phyloP scores from a whole-genome alignment of 2,113 vertebrate genomes.

The Chaenocephalus aceratus region DNA sequence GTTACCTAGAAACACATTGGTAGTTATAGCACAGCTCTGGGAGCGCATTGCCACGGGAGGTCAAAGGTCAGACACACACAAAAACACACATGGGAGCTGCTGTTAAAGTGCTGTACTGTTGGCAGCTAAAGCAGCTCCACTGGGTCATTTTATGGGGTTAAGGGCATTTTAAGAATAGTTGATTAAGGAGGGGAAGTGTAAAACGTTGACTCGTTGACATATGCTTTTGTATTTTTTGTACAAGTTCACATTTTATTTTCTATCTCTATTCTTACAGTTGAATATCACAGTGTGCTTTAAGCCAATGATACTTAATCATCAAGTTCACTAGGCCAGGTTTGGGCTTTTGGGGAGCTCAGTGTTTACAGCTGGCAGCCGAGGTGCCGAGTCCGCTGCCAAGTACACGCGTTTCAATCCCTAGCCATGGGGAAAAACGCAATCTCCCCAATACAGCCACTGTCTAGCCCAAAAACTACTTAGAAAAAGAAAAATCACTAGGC shows the following conservation, averaged over 20 bases:
- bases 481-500: too few relatives aligned
- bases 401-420: too few relatives aligned
- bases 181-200: neutral
- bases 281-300: neutral
- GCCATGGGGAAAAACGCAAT: too few relatives aligned
- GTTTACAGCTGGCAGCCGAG: too few relatives aligned
- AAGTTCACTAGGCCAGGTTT: neutral
- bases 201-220: neutral
- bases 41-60: conserved; percentile 24
- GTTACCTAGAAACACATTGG: neutral
- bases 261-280: neutral
- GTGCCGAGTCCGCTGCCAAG: too few relatives aligned
- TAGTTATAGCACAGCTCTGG: conserved; percentile 31
- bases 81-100: conserved; percentile 31
- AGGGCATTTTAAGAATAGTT: conserved; percentile 26
- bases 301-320: neutral
- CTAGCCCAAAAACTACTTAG: too few relatives aligned
- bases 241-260: neutral
- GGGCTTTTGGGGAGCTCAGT: too few relatives aligned
- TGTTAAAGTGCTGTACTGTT: conserved; percentile 29
- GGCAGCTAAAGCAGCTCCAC: conserved; percentile 20
- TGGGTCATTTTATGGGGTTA: conserved; percentile 13
- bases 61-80: conserved; percentile 37
- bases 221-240: neutral
- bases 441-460: too few relatives aligned